Evolutionary conservation across 2,113 vertebrate genomes (phyloP).

Genomic region (Pangasianodon gigas): DNA sequence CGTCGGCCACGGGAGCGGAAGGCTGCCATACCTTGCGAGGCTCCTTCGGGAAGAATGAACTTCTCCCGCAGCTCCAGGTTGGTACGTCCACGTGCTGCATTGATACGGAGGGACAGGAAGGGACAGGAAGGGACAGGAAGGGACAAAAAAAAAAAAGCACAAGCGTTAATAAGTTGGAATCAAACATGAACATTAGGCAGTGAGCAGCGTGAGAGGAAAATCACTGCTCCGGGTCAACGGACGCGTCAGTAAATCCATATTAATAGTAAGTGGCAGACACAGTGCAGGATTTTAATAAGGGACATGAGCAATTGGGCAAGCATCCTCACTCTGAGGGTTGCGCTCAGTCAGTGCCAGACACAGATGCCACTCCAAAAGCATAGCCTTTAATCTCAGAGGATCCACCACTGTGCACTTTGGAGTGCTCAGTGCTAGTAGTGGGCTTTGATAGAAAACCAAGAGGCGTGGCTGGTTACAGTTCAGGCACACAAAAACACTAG

Average conservation of each 20-base stretch:
- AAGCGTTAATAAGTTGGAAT: constrained; percentile 13
- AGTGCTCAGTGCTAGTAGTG: constrained; percentile 15
- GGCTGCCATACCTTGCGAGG: constrained; percentile 88
- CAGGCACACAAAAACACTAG: constrained; percentile 47
- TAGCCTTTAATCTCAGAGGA: constrained; percentile 54
- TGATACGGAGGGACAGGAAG: constrained; percentile 4
- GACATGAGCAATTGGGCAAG: constrained; percentile 30
- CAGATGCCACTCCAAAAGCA: constrained; percentile 54
- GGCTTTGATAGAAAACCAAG: constrained; percentile 36
- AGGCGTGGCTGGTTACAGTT: constrained; percentile 65
- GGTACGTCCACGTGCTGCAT: constrained; percentile 90
- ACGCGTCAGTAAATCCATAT: constrained; percentile 47
- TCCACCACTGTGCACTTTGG: constrained; percentile 33
- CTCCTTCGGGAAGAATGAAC: constrained; percentile 94
- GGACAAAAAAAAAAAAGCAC: not conserved
- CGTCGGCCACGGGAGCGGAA: constrained; percentile 92
- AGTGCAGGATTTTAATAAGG: constrained; percentile 39
- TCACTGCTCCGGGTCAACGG: constrained; percentile 36
- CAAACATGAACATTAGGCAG: constrained; percentile 54
- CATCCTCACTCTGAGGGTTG: constrained; percentile 20
- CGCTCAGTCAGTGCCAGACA: constrained; percentile 42
- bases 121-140: constrained; percentile 4
- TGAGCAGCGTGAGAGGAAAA: constrained; percentile 64
- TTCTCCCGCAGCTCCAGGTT: constrained; percentile 97
- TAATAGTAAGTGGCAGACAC: constrained; percentile 35